These are phyloP conservation scores for Aleiodes alternator DNA, from an alignment of 2,888 invertebrate genomes.

Conservation along the genomic window DNA sequence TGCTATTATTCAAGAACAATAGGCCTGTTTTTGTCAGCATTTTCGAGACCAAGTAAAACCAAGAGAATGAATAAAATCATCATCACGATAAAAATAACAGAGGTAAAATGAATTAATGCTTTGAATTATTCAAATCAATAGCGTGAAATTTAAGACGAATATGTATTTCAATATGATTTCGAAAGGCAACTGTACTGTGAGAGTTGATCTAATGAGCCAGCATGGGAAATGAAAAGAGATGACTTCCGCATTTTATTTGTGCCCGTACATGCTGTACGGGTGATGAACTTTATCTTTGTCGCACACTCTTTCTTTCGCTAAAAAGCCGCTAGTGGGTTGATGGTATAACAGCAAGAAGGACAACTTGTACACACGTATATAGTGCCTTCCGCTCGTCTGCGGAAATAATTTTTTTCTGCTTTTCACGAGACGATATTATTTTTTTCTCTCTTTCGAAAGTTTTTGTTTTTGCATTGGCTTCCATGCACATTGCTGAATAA, in stretches of 20 bases:
- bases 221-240: slow-evolving; percentile 51
- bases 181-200: slow-evolving; percentile 3
- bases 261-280: slow-evolving; percentile 32
- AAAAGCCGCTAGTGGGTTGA: slow-evolving; percentile 24
- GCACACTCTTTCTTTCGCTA: slow-evolving; percentile 42
- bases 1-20: neutral
- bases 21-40: neutral
- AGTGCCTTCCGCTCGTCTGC: slow-evolving; percentile 24
- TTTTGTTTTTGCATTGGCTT: neutral
- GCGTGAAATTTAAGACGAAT: neutral
- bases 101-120: slow-evolving; percentile 22
- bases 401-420: slow-evolving; percentile 40
- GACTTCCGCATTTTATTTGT: slow-evolving; percentile 44
- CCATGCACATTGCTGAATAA: slow-evolving; percentile 16
- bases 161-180: neutral
- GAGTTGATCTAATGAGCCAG: slow-evolving; percentile 51
- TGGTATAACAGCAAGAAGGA: slow-evolving; percentile 9
- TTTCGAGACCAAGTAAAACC: neutral
- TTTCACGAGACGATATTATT: slow-evolving; percentile 10
- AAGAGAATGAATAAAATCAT: neutral
- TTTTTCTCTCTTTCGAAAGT: slow-evolving; percentile 36
- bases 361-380: slow-evolving; percentile 12
- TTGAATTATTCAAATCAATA: neutral
- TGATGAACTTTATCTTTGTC: slow-evolving; percentile 7
- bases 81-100: slow-evolving; percentile 7